Evolutionary conservation across 1,140 invertebrate species (phyloP), one percentile per base, ranked within the genome.

Genomic region (Bombyx mandarina): DNA sequence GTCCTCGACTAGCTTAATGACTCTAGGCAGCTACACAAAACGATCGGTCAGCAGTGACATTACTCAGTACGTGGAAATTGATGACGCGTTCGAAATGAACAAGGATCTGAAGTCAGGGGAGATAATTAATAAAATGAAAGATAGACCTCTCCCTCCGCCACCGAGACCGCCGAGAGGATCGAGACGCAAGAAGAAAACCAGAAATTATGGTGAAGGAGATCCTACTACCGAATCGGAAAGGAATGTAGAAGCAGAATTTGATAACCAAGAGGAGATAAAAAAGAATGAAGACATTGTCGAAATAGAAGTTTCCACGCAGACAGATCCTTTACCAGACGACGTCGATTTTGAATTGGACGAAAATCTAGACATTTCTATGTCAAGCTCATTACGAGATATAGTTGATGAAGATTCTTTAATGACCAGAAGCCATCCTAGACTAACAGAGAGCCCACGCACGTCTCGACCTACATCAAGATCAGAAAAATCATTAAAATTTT

Each of bases 261-360:
- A 45, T 9, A 49, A 64, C 18, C 54, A 69, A 46, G 61, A 74
- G 10, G 56, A 67, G 54, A 46, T 55, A 35, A 67, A 45, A 22
- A 56, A 75, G 61, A 18, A 59, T 45, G 75, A 82, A 57, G 71
- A 78, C 63, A 60, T 88, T 43, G 67, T 91, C 48, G 92, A 95
- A 82, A 91, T 91, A 22, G 93, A 93, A 66, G 91, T 93, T 3
- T 94, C 93, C 1, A 95, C 93, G 0, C 94, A 95, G 82, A 95
- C 94, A 1, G 94, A 95, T 81, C 93, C 94, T 0, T 69, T 95
- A 22, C 93, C 94, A 1, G 93, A 95, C 71, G 93, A 94, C 68
- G 89, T 94, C 59, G 88, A 93, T 35, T 93, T 93, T 69, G 93
- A 91, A 67, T 81, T 91, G 46, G 90, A 90, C 58, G 90, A 90